These are phyloP conservation scores for Epinephelus moara DNA, from an alignment of 2,113 vertebrate species.

Conservation along the genomic window DNA sequence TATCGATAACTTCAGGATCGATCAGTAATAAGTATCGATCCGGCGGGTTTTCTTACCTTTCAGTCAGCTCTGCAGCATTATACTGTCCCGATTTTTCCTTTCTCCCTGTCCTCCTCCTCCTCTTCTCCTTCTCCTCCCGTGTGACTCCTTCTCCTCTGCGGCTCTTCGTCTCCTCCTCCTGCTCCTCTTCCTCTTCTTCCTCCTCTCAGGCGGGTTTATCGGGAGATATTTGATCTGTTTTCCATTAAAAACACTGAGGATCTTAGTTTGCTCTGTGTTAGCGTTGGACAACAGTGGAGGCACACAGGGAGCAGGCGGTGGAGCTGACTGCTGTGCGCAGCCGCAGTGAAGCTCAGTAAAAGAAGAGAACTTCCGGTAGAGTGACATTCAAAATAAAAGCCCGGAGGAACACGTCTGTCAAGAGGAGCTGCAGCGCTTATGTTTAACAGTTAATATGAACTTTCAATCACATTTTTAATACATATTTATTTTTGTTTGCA, in stretches of 20 bases:
- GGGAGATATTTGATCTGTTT: neutral
- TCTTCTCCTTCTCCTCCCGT: conserved; percentile 11
- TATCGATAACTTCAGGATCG: conserved; percentile 33
- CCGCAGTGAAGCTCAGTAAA: conserved; percentile 38
- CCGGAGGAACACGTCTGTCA: neutral
- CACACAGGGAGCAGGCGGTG: conserved; percentile 48
- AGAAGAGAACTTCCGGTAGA: conserved; percentile 7
- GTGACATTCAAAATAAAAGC: conserved; percentile 42
- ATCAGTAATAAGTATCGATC: conserved; percentile 37
- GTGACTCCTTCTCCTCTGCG: neutral
- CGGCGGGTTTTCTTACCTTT: conserved; percentile 69
- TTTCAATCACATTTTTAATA: no score
- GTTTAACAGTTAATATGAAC: no score
- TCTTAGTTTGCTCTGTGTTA: neutral
- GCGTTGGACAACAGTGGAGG: conserved; percentile 31
- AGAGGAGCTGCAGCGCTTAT: no score
- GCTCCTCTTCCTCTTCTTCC: neutral
- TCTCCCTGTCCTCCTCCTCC: conserved; percentile 17
- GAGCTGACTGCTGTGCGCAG: conserved; percentile 58
- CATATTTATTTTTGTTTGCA: no score
- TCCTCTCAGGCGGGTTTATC: neutral
- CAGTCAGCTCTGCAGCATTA: conserved; percentile 70
- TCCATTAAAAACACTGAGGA: neutral
- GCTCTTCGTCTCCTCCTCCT: conserved; percentile 13
- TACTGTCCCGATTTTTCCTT: conserved; percentile 26